These are phyloP conservation scores for Lucilia cuprina DNA, from an alignment of 1,140 invertebrate genomes.

Conservation along the genomic window DNA sequence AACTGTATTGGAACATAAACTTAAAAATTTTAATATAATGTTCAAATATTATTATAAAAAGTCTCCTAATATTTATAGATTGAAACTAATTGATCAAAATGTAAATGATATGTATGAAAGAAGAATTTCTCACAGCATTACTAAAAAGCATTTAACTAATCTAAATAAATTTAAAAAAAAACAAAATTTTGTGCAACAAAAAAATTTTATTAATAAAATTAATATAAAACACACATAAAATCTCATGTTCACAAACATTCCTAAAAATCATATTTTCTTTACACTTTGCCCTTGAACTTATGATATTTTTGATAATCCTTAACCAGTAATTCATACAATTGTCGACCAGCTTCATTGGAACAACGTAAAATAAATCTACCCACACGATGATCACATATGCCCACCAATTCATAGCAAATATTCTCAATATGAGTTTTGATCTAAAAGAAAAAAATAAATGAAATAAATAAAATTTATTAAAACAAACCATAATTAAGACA, in stretches of 20 bases:
- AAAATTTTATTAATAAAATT: not conserved
- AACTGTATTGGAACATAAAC: too few species aligned
- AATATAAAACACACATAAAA: not conserved
- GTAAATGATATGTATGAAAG: too few species aligned
- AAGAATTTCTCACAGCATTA: too few species aligned
- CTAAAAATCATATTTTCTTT: not conserved
- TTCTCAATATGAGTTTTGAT: slow-evolving; percentile 56
- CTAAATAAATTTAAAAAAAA: not conserved
- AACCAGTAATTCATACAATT: slow-evolving; percentile 51
- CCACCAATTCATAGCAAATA: slow-evolving; percentile 56
- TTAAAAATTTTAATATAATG: too few species aligned
- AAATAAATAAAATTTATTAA: not conserved
- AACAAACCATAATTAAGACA: not conserved
- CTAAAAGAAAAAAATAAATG: slow-evolving; percentile 41
- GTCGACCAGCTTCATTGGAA: slow-evolving; percentile 55
- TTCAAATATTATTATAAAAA: too few species aligned
- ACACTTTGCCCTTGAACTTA: slow-evolving; percentile 60
- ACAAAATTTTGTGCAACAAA: not conserved
- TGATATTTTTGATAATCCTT: slow-evolving; percentile 60
- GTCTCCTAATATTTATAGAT: too few species aligned
- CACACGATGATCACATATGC: slow-evolving; percentile 58
- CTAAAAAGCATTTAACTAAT: not conserved
- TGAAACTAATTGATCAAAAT: too few species aligned
- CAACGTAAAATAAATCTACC: slow-evolving; percentile 57
- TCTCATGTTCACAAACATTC: slow-evolving; percentile 1